phyloP scores from a whole-genome alignment of 1,140 invertebrate species.

The Monochamus saltuarius region DNA sequence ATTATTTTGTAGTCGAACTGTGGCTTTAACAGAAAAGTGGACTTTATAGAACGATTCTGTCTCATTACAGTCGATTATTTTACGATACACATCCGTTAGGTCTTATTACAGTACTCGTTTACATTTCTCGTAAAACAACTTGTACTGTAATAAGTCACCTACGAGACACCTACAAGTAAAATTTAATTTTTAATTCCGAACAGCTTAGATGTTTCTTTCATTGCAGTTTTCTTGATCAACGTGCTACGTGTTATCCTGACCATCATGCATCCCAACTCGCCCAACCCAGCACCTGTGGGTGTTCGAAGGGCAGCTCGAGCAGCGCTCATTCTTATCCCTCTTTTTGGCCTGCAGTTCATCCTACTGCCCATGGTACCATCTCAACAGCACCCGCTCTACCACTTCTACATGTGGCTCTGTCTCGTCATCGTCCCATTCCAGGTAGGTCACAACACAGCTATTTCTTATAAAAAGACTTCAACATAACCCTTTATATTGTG shows the following conservation, averaged over 20 bases:
- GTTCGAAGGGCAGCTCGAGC: slow-evolving; percentile 62
- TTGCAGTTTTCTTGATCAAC: slow-evolving; percentile 80
- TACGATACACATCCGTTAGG: too few species aligned
- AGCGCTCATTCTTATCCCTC: slow-evolving; percentile 75
- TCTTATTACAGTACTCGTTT: too few species aligned
- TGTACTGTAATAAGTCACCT: too few species aligned
- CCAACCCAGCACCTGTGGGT: slow-evolving; percentile 55
- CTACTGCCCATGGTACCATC: slow-evolving; percentile 77
- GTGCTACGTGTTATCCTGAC: slow-evolving; percentile 80
- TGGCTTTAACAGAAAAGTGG: too few species aligned
- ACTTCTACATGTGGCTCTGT: slow-evolving; percentile 73
- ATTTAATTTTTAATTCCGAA: too few species aligned
- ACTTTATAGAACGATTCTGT: too few species aligned
- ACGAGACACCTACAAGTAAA: neutral
- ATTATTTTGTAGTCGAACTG: too few species aligned
- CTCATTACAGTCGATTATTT: too few species aligned
- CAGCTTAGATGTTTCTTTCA: slow-evolving; percentile 51
- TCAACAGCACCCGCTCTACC: slow-evolving; percentile 61
- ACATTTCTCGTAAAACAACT: too few species aligned
- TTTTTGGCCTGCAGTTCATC: slow-evolving; percentile 78
- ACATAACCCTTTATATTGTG: too few species aligned
- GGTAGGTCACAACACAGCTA: slow-evolving; percentile 55
- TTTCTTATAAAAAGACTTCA: too few species aligned
- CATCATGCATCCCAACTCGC: slow-evolving; percentile 72
- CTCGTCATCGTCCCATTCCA: slow-evolving; percentile 81